Evolutionary conservation across 2,113 vertebrate genomes (phyloP).

Genomic region (Physeter macrocephalus): DNA sequence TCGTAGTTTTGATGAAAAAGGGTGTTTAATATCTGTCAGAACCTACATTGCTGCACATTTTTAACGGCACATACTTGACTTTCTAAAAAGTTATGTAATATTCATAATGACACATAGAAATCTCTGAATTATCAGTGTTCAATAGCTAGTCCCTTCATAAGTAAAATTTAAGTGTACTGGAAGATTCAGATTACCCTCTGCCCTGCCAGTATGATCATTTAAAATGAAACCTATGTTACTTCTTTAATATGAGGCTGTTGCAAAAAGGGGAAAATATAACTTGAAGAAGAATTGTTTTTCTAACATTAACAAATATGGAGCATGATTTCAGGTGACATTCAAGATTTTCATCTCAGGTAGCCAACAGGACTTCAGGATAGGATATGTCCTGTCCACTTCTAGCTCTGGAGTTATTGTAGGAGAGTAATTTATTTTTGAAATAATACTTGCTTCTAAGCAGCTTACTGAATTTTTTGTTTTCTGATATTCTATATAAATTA

Average conservation of each 20-base stretch:
- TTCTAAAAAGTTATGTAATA: constrained; percentile 28
- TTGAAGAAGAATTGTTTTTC: background rate
- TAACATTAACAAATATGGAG: background rate
- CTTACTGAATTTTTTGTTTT: background rate
- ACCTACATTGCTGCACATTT: background rate
- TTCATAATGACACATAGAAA: background rate
- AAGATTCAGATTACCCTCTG: background rate
- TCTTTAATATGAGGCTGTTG: background rate
- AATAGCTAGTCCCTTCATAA: background rate
- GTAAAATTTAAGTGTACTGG: background rate
- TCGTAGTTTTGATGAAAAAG: constrained; percentile 31
- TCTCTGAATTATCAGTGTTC: background rate
- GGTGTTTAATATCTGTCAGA: background rate
- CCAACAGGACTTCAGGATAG: background rate
- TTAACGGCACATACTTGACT: background rate
- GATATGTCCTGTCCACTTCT: background rate
- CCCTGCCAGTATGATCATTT: background rate
- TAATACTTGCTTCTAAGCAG: background rate
- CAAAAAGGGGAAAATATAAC: background rate
- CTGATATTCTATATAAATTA: background rate
- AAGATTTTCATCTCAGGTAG: background rate
- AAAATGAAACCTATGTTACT: background rate
- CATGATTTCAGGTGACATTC: background rate
- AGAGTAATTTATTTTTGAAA: background rate
- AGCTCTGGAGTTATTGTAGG: background rate